A percentile compares a stretch with the other conserved stretches of the same genome.
These are phyloP conservation scores for Grallaria varia DNA, from an alignment of 2,113 vertebrate species.

Conservation along the genomic window DNA sequence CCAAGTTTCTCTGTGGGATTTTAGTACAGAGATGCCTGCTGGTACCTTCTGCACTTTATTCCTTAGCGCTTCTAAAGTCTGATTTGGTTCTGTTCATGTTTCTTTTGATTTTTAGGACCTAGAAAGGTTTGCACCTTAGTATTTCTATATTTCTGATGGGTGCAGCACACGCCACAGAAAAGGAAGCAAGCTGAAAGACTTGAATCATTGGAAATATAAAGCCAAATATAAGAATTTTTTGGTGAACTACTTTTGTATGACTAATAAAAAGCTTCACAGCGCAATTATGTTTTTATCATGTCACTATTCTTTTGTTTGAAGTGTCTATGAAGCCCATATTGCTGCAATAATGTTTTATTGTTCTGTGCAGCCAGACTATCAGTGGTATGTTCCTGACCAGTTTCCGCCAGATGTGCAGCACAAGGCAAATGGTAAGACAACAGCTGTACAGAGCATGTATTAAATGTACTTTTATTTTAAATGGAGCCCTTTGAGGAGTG, in stretches of 20 bases:
- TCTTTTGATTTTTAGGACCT: conserved; percentile 31
- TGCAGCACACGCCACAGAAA: background rate
- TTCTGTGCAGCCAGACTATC: conserved; percentile 75
- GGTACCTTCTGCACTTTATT: background rate
- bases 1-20: background rate
- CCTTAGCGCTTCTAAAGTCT: background rate
- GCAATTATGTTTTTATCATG: conserved; percentile 55
- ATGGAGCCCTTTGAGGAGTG: conserved; percentile 34
- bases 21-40: background rate
- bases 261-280: conserved; percentile 43
- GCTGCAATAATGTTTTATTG: conserved; percentile 73
- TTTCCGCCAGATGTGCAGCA: conserved; percentile 77
- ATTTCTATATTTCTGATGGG: conserved; percentile 1
- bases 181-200: background rate
- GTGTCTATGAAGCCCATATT: conserved; percentile 66
- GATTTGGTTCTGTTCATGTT: conserved; percentile 18
- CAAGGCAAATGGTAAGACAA: conserved; percentile 73
- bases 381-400: conserved; percentile 72
- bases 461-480: conserved; percentile 43
- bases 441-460: conserved; percentile 65
- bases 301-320: conserved; percentile 67
- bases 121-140: background rate
- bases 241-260: conserved; percentile 25
- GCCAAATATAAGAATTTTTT: background rate
- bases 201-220: background rate